Base-by-base conservation (phyloP, 2,888 invertebrate genomes). In the Zaprionus obscuricornis region DNA sequence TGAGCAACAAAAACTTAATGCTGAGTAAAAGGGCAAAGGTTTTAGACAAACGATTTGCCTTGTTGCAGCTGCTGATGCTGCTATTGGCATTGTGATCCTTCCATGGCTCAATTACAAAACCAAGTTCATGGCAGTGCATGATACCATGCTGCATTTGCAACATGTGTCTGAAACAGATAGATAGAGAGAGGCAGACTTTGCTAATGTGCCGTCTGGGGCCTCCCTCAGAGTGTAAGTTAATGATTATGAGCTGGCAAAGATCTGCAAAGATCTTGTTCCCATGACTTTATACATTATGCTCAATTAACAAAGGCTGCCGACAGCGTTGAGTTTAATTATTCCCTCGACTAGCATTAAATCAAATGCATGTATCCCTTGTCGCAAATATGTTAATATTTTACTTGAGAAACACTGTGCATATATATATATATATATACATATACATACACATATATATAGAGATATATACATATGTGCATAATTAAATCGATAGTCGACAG, bases 251-350 rank as follows among this genome's bases (percentile, higher is more conserved):
- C 46, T 46, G 27, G 20, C n/a, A 16, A 26, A 54, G 54, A 56
- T 75, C 54, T 42, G 40, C 33, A 52, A n/a, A n/a, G 60, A 64
- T 69, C 73, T 57, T 55, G 62, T 81, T 82, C 85, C 76, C 83
- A 85, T 71, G 77, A 69, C 79, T 70, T 73, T 68, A 70, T 82
- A 65, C 63, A 59, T 73, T 84, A 70, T 71, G 85, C 73, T 72
- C 74, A 82, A 82, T 82, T 82, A 82, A 79, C 76, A 75, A 82
- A 81, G 64, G 73, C 79, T 52, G 81, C 85, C 85, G 81, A 62
- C 81, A 40, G 47, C 55, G 57, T 46, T 57, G 82, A 34, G 59
- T 64, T 84, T 85, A 78, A 81, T 81, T 85, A 73, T 74, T 55
- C 68, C 46, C 40, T 49, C 27, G 74, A 43, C 43, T 14, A 27